Conservation (phyloP, 1,140 invertebrate species). For the Papilio dardanus region DNA sequence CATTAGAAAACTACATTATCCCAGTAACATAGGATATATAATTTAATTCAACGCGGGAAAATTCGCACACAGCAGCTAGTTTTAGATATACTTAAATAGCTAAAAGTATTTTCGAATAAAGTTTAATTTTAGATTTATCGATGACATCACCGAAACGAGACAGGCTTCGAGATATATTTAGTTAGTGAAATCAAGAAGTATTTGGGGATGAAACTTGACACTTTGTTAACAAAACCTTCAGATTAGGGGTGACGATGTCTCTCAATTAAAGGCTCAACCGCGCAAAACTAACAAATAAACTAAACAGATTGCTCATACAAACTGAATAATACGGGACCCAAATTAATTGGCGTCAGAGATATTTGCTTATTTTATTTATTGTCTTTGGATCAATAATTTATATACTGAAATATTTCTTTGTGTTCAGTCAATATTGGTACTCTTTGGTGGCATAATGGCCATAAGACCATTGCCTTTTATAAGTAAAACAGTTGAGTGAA, state of each 20-base stretch:
- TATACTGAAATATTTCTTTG: neutral
- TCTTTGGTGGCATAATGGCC: no score
- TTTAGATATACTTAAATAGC: no score
- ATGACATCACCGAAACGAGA: neutral
- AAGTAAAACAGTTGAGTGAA: no score
- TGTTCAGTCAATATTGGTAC: no score
- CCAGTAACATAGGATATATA: no score
- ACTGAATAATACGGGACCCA: conserved; percentile 1
- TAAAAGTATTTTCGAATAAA: neutral
- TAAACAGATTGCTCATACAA: conserved; percentile 28
- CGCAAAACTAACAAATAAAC: conserved; percentile 25
- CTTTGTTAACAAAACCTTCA: conserved; percentile 24
- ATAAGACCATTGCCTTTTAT: no score
- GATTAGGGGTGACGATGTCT: conserved; percentile 17
- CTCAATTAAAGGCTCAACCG: conserved; percentile 21
- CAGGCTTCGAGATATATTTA: neutral
- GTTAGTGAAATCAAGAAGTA: conserved; percentile 17
- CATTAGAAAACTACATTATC: no score
- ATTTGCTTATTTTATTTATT: neutral
- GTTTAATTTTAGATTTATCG: neutral
- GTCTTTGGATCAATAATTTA: neutral
- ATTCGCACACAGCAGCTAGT: no score
- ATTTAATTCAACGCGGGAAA: no score
- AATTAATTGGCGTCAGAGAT: conserved; percentile 17
- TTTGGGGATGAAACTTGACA: conserved; percentile 28